Conservation (phyloP, 2,888 invertebrate species). For the Phyllotreta striolata region DNA sequence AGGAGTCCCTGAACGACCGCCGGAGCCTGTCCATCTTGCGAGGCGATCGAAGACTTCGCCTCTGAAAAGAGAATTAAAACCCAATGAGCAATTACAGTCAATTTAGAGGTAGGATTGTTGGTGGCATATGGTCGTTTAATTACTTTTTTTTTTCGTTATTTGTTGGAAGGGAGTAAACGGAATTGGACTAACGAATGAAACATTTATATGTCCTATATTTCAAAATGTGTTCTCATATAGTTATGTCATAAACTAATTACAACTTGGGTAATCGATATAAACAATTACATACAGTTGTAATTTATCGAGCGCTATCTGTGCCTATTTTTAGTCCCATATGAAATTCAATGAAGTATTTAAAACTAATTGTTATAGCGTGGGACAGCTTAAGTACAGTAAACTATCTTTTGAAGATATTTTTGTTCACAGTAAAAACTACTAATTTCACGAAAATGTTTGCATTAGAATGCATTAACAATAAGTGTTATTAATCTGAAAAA, state of each 20-base stretch:
- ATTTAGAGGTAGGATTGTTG: not conserved
- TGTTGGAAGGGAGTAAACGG: not conserved
- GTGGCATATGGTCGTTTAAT: not conserved
- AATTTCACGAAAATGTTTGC: too few species aligned
- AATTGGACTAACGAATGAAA: too few species aligned
- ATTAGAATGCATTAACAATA: too few species aligned
- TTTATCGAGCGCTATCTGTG: constrained; percentile 8
- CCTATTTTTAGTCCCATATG: constrained; percentile 18
- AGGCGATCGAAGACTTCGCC: constrained; percentile 72
- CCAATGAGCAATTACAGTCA: not conserved
- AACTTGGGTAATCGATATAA: not conserved
- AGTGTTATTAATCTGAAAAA: too few species aligned
- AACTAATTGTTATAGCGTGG: not conserved
- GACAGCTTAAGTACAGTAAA: not conserved
- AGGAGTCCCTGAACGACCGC: constrained; percentile 91
- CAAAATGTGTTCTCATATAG: too few species aligned
- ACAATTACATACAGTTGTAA: constrained; percentile 15
- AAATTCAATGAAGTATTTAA: constrained; percentile 22
- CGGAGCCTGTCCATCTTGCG: constrained; percentile 89
- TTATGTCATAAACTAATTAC: too few species aligned
- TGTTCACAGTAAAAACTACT: too few species aligned
- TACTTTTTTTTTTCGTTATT: not conserved
- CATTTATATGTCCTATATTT: too few species aligned
- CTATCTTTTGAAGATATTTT: too few species aligned
- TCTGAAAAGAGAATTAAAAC: constrained; percentile 59